Evolutionary conservation across 2,888 invertebrate genomes (phyloP).

Genomic region (Rhopalosiphum nymphaeae): DNA sequence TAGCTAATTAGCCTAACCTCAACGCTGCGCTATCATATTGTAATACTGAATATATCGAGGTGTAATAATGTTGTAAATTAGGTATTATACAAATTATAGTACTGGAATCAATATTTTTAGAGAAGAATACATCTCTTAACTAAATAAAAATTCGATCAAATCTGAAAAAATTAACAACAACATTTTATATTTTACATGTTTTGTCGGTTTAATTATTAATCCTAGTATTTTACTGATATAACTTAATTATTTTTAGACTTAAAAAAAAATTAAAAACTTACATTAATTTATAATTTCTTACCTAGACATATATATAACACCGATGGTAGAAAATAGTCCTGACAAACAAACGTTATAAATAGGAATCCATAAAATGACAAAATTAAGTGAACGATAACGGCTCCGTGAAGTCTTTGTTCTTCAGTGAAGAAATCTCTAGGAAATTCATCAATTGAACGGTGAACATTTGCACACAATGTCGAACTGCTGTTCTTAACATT

Average conservation of each 20-base stretch:
- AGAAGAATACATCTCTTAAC: background rate
- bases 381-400: slow-evolving; percentile 80
- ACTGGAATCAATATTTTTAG: background rate
- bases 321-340: slow-evolving; percentile 91
- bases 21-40: background rate
- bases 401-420: slow-evolving; percentile 80
- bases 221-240: background rate
- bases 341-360: slow-evolving; percentile 88
- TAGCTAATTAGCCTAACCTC: background rate
- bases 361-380: slow-evolving; percentile 88
- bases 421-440: slow-evolving; percentile 73
- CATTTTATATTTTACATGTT: background rate
- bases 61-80: background rate
- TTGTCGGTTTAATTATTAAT: background rate
- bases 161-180: background rate
- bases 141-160: background rate
- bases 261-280: background rate
- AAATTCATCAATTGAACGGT: slow-evolving; percentile 67
- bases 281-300: slow-evolving; percentile 67
- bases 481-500: background rate
- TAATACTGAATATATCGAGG: background rate
- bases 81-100: background rate
- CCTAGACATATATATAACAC: slow-evolving; percentile 89
- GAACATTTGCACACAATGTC: background rate
- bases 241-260: background rate